A percentile compares a stretch with the other conserved stretches of the same genome.
These are phyloP conservation scores for Temnothorax longispinosus DNA, from an alignment of 1,140 invertebrate species.

Conservation along the genomic window DNA sequence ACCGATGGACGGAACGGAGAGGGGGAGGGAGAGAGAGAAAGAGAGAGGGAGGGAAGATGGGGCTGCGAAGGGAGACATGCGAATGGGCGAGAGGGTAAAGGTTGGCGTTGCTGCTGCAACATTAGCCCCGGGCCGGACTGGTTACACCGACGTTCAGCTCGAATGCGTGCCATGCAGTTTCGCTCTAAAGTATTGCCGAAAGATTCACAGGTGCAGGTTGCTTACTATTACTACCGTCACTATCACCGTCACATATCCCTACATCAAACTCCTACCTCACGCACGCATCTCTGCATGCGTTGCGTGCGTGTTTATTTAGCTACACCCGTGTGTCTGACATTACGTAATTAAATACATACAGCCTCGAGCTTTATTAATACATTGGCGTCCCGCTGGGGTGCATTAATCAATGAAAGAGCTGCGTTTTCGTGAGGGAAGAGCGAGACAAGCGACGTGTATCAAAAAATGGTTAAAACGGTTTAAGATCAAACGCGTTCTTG, in stretches of 20 bases:
- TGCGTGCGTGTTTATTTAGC: constrained; percentile 67
- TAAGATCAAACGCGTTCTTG: constrained; percentile 48
- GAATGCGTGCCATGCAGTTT: constrained; percentile 1
- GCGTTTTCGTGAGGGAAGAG: too few relatives aligned
- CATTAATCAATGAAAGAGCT: constrained; percentile 44
- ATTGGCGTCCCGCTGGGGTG: background rate
- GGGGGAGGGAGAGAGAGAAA: background rate
- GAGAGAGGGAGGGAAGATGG: constrained; percentile 20
- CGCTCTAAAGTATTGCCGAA: background rate
- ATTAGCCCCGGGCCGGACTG: constrained; percentile 62
- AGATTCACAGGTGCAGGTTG: constrained; percentile 22
- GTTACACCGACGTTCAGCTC: constrained; percentile 56
- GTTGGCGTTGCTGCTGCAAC: constrained; percentile 35
- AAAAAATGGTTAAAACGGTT: constrained; percentile 31
- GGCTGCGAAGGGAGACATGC: background rate
- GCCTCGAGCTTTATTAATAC: background rate
- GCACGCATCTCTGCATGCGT: constrained; percentile 26
- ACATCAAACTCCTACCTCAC: background rate
- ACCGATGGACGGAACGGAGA: constrained; percentile 55
- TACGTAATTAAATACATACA: constrained; percentile 79
- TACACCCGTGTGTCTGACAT: constrained; percentile 75
- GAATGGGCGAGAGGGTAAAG: constrained; percentile 17
- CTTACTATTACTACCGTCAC: constrained; percentile 9
- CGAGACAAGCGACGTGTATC: background rate
- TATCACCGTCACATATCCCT: background rate